These are phyloP conservation scores for Trilocha varians DNA, from an alignment of 2,888 invertebrate species.

Conservation along the genomic window DNA sequence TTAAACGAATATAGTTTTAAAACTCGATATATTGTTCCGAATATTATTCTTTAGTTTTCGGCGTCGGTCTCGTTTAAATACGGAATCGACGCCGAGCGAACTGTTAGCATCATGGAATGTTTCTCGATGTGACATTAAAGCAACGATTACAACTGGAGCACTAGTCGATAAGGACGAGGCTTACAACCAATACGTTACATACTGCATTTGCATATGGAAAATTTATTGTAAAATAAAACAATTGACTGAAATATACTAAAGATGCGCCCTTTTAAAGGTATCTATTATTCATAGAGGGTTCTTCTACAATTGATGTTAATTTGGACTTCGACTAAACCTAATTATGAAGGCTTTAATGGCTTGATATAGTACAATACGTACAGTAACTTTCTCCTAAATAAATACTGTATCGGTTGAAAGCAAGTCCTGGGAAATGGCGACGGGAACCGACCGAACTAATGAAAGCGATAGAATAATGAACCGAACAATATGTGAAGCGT, in stretches of 20 bases:
- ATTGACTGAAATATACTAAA: too few relatives aligned
- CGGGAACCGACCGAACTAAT: neutral
- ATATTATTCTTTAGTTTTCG: constrained; percentile 43
- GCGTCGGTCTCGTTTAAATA: constrained; percentile 17
- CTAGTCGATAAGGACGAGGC: constrained; percentile 2
- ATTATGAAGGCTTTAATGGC: too few relatives aligned
- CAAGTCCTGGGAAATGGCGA: constrained; percentile 16
- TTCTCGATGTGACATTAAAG: constrained; percentile 40
- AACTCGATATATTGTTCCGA: constrained; percentile 60
- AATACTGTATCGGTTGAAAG: constrained; percentile 10
- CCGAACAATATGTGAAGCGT: constrained; percentile 61
- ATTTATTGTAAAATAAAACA: too few relatives aligned
- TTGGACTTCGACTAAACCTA: too few relatives aligned
- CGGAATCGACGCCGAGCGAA: constrained; percentile 20
- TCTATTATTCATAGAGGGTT: too few relatives aligned
- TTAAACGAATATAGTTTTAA: constrained; percentile 51
- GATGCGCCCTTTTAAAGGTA: too few relatives aligned
- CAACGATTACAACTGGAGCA: constrained; percentile 16
- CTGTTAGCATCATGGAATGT: constrained; percentile 64
- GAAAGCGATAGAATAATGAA: constrained; percentile 39
- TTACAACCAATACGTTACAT: neutral
- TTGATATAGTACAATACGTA: too few relatives aligned
- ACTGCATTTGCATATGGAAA: too few relatives aligned
- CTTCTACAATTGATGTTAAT: too few relatives aligned
- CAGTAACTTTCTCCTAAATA: too few relatives aligned